Conservation (phyloP, 2,797 vertebrate species). For the Babyrousa celebensis region DNA sequence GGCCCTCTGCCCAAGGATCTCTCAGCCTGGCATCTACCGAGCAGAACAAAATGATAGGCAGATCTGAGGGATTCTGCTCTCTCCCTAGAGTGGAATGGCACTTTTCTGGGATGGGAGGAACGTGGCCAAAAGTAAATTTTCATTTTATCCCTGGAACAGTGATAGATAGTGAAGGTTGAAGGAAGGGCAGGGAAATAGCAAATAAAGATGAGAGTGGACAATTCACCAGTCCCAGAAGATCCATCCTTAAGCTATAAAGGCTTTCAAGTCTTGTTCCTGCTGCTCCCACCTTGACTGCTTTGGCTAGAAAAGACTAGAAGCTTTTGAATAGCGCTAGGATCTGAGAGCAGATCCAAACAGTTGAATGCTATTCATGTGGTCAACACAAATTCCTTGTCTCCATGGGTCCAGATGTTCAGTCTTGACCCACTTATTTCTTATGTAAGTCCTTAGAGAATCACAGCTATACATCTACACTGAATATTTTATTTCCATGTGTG, state of each 20-base stretch:
- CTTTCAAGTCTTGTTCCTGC: not conserved
- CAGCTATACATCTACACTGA: not conserved
- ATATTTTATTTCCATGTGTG: not conserved
- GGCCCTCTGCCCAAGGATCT: not conserved
- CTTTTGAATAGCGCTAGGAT: not conserved
- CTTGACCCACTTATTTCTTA: constrained; percentile 8
- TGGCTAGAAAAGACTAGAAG: not conserved
- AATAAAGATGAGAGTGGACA: not conserved
- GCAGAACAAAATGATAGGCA: not conserved
- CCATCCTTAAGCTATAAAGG: not conserved
- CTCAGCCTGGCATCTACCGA: not conserved
- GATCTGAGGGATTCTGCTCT: not conserved
- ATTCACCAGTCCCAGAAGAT: not conserved
- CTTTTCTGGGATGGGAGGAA: not conserved
- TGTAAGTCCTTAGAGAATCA: constrained; percentile 8
- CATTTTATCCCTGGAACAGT: not conserved
- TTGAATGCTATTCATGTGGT: not conserved
- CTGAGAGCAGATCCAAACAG: not conserved
- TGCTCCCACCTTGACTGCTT: not conserved
- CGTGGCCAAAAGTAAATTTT: not conserved
- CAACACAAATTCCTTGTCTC: not conserved
- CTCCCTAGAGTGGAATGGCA: not conserved
- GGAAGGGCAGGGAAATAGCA: not conserved
- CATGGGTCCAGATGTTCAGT: not conserved
- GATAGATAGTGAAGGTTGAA: not conserved